A percentile compares a stretch with the other conserved stretches of the same genome.
These are phyloP conservation scores for Anoplophora glabripennis DNA, from an alignment of 1,140 invertebrate species.

Conservation along the genomic window DNA sequence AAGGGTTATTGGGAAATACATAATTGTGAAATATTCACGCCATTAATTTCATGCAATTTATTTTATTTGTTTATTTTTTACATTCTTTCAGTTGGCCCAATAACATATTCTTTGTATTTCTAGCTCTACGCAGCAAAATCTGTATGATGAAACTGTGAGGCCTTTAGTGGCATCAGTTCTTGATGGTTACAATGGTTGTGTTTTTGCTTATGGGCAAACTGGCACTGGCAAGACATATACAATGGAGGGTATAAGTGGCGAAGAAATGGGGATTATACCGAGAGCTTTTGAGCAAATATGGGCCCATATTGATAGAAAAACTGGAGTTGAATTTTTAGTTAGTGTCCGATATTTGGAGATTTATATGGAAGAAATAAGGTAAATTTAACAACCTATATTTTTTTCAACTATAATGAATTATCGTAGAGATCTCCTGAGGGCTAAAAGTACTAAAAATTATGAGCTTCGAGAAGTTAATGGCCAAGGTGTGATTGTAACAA, in stretches of 20 bases:
- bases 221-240: slow-evolving; percentile 63
- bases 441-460: slow-evolving; percentile 69
- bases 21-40: no score
- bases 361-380: slow-evolving; percentile 84
- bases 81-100: no score
- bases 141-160: slow-evolving; percentile 94
- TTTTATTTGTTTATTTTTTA: no score
- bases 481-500: slow-evolving; percentile 89
- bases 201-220: slow-evolving; percentile 96
- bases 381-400: neutral
- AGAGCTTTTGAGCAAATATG: slow-evolving; percentile 96
- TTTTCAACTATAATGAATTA: slow-evolving; percentile 13
- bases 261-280: slow-evolving; percentile 84
- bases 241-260: slow-evolving; percentile 80
- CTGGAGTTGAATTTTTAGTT: slow-evolving; percentile 88
- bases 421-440: slow-evolving; percentile 81
- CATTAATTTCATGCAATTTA: no score
- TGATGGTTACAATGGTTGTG: slow-evolving; percentile 94
- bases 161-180: slow-evolving; percentile 95
- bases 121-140: slow-evolving; percentile 81
- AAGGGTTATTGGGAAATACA: no score
- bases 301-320: slow-evolving; percentile 79
- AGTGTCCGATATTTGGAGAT: slow-evolving; percentile 92
- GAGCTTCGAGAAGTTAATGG: slow-evolving; percentile 70
- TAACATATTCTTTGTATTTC: slow-evolving; percentile 24